Conservation (phyloP, 37 sponge, comb jelly and placozoan species). For the Halisarca cf. caerulea region DNA sequence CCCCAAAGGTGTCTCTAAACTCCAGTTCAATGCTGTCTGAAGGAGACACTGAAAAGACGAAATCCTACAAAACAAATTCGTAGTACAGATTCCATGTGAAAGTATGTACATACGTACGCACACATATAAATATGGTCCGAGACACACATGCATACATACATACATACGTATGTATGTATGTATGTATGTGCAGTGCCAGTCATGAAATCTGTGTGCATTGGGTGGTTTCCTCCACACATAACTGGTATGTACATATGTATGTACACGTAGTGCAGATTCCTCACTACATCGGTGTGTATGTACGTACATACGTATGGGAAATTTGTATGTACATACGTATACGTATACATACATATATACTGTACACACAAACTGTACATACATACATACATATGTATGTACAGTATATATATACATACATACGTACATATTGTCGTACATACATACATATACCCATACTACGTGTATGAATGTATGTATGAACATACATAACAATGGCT, state of each 20-base stretch:
- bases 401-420: no score
- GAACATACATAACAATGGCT: background rate
- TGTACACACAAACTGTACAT: background rate
- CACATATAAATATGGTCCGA: no score
- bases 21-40: background rate
- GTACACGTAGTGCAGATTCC: background rate
- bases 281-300: no score
- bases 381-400: no score
- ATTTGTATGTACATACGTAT: constrained; percentile 11
- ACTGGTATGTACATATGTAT: no score
- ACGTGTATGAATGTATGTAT: background rate
- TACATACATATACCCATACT: no score
- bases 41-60: background rate
- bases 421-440: no score
- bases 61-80: background rate
- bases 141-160: no score
- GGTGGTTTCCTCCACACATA: no score
- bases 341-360: background rate
- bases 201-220: no score
- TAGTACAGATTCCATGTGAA: background rate
- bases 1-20: constrained; percentile 7
- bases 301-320: background rate
- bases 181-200: background rate
- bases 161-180: background rate
- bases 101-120: no score